A percentile compares a stretch with the other conserved stretches of the same genome.
Conservation (phyloP, 2,113 vertebrate species). For the Struthidea cinerea region DNA sequence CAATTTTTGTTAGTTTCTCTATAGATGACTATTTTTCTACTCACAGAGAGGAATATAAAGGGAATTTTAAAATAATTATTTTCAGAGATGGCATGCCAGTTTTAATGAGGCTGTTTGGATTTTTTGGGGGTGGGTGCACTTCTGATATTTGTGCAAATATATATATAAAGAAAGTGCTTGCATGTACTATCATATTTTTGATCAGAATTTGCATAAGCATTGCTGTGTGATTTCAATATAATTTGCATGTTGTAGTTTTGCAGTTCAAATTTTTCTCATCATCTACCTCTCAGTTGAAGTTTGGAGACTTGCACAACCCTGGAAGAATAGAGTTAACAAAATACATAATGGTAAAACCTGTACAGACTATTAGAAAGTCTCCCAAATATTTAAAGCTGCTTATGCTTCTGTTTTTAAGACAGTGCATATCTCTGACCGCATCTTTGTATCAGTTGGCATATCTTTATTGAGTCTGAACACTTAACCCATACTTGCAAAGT, state of each 20-base stretch:
- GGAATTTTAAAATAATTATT: conserved; percentile 16
- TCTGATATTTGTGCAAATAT: neutral
- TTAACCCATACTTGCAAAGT: neutral
- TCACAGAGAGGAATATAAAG: neutral
- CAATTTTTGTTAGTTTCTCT: conserved; percentile 14
- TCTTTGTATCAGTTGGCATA: neutral
- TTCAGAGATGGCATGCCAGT: neutral
- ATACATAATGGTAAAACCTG: neutral
- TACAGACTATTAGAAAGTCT: neutral
- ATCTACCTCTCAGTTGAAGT: conserved; percentile 13
- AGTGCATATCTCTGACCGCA: neutral
- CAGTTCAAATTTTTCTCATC: neutral
- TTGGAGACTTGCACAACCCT: neutral
- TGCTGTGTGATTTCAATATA: neutral
- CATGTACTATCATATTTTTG: neutral
- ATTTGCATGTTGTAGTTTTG: neutral
- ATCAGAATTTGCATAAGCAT: neutral
- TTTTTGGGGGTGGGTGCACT: neutral
- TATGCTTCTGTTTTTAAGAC: neutral
- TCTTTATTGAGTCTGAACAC: neutral
- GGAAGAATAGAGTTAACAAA: neutral
- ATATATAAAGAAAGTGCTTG: neutral
- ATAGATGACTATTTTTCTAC: conserved; percentile 41
- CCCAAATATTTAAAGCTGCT: neutral
- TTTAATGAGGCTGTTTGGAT: neutral